phyloP scores from a whole-genome alignment of 2,113 vertebrate genomes.

The Limnothrissa miodon region DNA sequence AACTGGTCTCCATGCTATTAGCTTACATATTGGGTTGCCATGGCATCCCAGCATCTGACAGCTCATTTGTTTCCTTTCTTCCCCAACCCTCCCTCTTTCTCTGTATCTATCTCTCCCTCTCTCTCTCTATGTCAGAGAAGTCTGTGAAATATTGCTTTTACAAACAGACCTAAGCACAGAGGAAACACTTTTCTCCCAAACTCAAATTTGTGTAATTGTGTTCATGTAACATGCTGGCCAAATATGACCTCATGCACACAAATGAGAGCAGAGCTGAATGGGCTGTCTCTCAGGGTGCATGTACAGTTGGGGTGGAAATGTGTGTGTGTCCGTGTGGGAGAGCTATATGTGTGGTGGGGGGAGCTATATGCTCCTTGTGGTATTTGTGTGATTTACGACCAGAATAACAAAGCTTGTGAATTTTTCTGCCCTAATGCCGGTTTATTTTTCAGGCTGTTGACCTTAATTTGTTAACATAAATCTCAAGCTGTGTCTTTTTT shows the following conservation, averaged over 20 bases:
- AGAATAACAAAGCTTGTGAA: slow-evolving; percentile 26
- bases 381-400: slow-evolving; percentile 46
- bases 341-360: neutral
- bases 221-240: slow-evolving; percentile 31
- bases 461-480: slow-evolving; percentile 28
- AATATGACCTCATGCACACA: slow-evolving; percentile 37
- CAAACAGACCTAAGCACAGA: slow-evolving; percentile 33
- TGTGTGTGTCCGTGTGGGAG: neutral
- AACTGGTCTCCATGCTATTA: slow-evolving; percentile 18
- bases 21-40: slow-evolving; percentile 26
- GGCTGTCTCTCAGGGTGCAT: neutral
- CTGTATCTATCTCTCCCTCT: slow-evolving; percentile 3
- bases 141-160: slow-evolving; percentile 32
- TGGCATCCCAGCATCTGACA: slow-evolving; percentile 15
- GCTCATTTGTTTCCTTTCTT: slow-evolving; percentile 4
- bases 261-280: slow-evolving; percentile 16
- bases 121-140: neutral
- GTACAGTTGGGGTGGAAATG: neutral
- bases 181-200: slow-evolving; percentile 12
- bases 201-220: slow-evolving; percentile 31
- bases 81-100: neutral
- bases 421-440: slow-evolving; percentile 8
- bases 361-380: slow-evolving; percentile 17
- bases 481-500: slow-evolving; percentile 31
- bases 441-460: slow-evolving; percentile 26